A percentile compares a stretch with the other conserved stretches of the same genome.
Evolutionary conservation across 2,113 vertebrate genomes (phyloP).

Genomic region (Amphilophus citrinellus): DNA sequence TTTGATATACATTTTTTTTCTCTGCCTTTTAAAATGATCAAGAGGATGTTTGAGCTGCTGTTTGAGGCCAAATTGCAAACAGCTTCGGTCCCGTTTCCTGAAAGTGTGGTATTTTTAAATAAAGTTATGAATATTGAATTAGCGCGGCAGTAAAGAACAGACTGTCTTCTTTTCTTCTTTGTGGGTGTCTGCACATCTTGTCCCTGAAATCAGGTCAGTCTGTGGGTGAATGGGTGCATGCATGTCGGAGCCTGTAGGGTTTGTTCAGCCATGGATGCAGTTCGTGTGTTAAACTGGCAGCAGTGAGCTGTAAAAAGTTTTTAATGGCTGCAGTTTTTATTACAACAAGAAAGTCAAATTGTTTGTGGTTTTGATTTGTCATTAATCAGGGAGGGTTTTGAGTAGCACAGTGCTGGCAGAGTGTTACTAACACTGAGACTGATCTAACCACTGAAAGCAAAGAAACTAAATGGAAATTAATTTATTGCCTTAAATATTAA

Average conservation of each 20-base stretch:
- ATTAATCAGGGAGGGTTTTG: neutral
- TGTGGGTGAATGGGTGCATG: neutral
- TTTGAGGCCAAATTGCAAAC: conserved; percentile 38
- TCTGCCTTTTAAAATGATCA: neutral
- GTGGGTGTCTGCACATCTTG: conserved; percentile 45
- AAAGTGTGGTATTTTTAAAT: conserved; percentile 57
- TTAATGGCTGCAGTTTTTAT: neutral
- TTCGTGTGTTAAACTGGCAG: conserved; percentile 15
- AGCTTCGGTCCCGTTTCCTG: neutral
- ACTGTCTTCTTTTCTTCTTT: conserved; percentile 5
- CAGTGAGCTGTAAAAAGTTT: neutral
- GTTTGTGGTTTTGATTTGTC: neutral
- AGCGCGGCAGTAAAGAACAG: conserved; percentile 16
- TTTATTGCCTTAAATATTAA: neutral
- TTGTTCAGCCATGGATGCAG: conserved; percentile 19
- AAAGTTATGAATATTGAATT: conserved; percentile 71
- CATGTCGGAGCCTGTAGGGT: conserved; percentile 6
- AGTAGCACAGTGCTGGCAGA: neutral
- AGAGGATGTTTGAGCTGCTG: neutral
- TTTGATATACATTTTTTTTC: neutral
- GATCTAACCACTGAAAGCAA: neutral
- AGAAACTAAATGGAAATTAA: neutral
- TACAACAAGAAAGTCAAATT: neutral
- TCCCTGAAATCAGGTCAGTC: conserved; percentile 57
- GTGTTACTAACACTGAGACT: neutral